These are phyloP conservation scores for Oeneis ivallda DNA, from an alignment of 2,888 invertebrate species.

Conservation along the genomic window DNA sequence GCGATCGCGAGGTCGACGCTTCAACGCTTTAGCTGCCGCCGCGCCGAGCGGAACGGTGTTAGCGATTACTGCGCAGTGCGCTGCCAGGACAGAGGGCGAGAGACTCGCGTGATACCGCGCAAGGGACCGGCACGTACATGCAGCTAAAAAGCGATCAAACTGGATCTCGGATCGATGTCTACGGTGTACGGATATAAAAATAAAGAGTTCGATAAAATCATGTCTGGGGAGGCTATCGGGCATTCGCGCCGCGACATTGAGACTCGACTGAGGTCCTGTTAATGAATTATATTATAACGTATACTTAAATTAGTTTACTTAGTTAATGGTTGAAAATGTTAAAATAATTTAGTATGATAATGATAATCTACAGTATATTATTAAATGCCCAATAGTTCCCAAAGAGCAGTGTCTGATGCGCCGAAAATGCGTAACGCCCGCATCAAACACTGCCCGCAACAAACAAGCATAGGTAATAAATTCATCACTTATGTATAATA, in stretches of 20 bases:
- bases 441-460: constrained; percentile 65
- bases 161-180: constrained; percentile 72
- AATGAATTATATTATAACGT: constrained; percentile 71
- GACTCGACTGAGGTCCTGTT: constrained; percentile 68
- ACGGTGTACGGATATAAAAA: constrained; percentile 69
- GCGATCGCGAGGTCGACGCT: constrained; percentile 62
- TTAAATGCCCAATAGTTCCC: constrained; percentile 83
- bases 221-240: constrained; percentile 77
- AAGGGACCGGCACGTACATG: constrained; percentile 62
- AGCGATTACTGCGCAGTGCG: constrained; percentile 13
- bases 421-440: constrained; percentile 40
- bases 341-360: constrained; percentile 81
- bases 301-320: constrained; percentile 76
- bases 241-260: constrained; percentile 78
- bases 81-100: constrained; percentile 27
- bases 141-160: constrained; percentile 73
- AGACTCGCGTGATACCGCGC: constrained; percentile 43
- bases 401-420: constrained; percentile 65
- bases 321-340: constrained; percentile 81
- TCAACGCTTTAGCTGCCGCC: constrained; percentile 60
- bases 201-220: constrained; percentile 59
- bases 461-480: constrained; percentile 76
- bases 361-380: constrained; percentile 80
- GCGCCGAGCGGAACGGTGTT: constrained; percentile 23
- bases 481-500: constrained; percentile 78